Evolutionary conservation across 2,113 vertebrate species (phyloP).

Genomic region (Balaeniceps rex): DNA sequence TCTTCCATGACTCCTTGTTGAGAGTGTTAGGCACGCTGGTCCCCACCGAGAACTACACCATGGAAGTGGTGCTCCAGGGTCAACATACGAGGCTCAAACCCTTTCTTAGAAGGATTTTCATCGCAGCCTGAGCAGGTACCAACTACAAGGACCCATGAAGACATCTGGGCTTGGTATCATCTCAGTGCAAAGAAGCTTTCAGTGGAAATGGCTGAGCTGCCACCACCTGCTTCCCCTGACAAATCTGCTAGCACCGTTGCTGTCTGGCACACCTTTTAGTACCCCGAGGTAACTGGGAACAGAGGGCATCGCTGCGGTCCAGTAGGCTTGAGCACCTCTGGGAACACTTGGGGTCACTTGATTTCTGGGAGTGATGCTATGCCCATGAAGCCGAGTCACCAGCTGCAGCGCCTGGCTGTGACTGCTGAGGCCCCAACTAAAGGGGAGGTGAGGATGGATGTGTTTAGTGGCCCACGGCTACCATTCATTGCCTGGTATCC

Average conservation of each 20-base stretch:
- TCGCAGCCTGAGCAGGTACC: neutral
- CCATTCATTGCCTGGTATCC: neutral
- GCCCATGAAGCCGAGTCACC: neutral
- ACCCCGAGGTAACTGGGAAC: neutral
- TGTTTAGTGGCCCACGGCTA: neutral
- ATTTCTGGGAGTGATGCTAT: neutral
- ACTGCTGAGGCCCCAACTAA: neutral
- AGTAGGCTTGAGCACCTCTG: neutral
- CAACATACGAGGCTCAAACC: neutral
- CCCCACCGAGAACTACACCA: neutral
- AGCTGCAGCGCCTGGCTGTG: neutral
- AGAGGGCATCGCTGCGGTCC: neutral
- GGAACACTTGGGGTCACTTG: neutral
- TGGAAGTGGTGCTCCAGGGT: neutral
- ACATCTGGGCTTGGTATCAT: neutral
- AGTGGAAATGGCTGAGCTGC: neutral
- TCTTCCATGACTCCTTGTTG: neutral
- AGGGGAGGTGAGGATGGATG: neutral
- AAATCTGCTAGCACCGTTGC: neutral
- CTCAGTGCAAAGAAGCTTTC: neutral
- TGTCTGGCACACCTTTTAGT: neutral
- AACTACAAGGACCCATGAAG: neutral
- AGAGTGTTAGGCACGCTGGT: neutral
- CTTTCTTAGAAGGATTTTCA: neutral
- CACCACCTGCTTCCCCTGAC: neutral